Base-by-base conservation (phyloP, 2,888 invertebrate genomes). In the Abrostola triplasia region DNA sequence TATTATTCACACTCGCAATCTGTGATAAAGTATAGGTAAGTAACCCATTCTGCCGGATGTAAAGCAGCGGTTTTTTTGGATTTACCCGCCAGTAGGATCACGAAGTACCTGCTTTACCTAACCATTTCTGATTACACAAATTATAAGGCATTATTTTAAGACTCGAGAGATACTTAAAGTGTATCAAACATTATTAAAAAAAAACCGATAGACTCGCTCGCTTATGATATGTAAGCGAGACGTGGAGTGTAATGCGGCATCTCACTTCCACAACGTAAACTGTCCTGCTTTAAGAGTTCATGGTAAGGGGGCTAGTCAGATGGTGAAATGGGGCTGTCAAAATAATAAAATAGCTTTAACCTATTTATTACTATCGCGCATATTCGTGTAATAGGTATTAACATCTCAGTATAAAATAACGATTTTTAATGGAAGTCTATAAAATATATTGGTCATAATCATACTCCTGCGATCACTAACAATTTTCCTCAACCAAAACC, bases 401-500 rank as follows among this genome's bases (percentile, higher is more conserved):
- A 2, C 1, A 2, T 24, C 24, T 24, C 1, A 1, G 24, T 2
- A 24, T 24, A 2, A 24, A 24, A 24, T 24, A 24, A 62, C n/a
- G 8, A 7, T 7, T 8, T 7, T 49, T 8, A 44, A 13, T 42
- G 9, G 47, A 57, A 41, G 5, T 5, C 13, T 37, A 38, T 52
- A 52, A 51, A 37, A 37, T 37, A 9, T 55, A 72, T 37, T 35
- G 35, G 9, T 36, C 11, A 37, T 55, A 70, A 70, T 58, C 11
- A 73, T 47, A 52, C 5, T 9, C 37, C 35, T 36, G 6, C n/a
- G 5, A 52, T 44, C 53, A 37, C 13, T 37, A 42, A 50, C 37
- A 6, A 40, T 67, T 76, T 76, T 72, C 67, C 63, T 64, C 50
- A 59, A 42, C 40, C 38, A 66, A 66, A 69, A 59, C 35, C 35